Base-by-base conservation (phyloP, 30 jellyfish, hydroid and myxozoan genomes). In the Cassiopea xamachana region DNA sequence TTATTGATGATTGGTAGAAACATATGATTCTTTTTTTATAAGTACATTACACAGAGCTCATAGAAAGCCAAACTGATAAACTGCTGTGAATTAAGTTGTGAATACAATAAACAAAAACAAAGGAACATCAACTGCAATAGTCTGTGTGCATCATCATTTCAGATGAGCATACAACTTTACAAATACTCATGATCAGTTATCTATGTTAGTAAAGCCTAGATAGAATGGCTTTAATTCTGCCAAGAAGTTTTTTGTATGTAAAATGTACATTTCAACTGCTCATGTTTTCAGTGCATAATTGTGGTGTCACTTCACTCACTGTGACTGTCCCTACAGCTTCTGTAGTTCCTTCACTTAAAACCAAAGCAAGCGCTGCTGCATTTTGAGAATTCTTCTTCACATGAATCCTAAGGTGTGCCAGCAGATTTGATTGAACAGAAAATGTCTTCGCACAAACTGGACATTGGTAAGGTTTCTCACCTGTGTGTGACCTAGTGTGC, bases 391-490 rank as follows among this genome's bases (percentile, higher is more conserved):
- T 87, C 64, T 87, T 87, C 84, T 87, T 87, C 77, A 87, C 94
- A 77, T 87, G 94, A 76, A 87, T 87, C 64, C 94, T 79, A 14
- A 87, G 72, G 71, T 87, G 94, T 16, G 94, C 94, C 84, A 87
- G 68, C 12, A 87, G 82, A 77, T 87, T 87, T 39, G 94, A 87
- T 73, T 87, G 94, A 16, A 87, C 94, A 8, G 94, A 87, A 48
- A 87, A 87, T 0, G 89, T 80, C 67, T 87, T 87, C 0, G 80
- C 88, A 87, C 94, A 87, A 50, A 87, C 94, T 1, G 94, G 89
- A 69, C 94, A 87, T 46, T 87, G 94, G 84, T 87, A 87, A 44
- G 94, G 94, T 64, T 87, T 87, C 68, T 87, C 94, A 43, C 94
- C 94, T 2, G 94, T 87, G 84, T 87, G 94, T 7, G 89, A 87